Evolutionary conservation across 2,888 invertebrate genomes (phyloP).

Genomic region (Hemaris fuciformis): DNA sequence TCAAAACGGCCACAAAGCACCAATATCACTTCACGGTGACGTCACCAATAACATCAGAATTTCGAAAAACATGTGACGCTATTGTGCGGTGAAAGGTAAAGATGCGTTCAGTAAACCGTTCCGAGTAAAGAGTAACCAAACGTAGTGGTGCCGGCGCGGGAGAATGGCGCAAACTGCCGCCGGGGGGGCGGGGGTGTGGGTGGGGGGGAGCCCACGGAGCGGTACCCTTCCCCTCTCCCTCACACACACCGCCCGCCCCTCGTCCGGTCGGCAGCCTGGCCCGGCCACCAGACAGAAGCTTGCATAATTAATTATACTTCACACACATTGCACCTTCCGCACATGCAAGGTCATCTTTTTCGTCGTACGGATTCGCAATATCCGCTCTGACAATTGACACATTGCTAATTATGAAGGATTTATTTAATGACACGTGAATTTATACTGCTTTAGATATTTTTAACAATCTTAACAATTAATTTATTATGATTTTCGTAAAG

Average conservation of each 20-base stretch:
- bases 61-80: constrained; percentile 62
- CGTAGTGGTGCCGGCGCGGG: constrained; percentile 72
- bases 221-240: constrained; percentile 28
- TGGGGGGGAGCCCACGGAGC: not conserved
- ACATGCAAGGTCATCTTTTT: constrained; percentile 71
- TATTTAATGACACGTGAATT: not conserved
- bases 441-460: not conserved
- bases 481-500: not conserved
- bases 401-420: not conserved
- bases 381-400: constrained; percentile 12
- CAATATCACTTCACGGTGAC: constrained; percentile 74
- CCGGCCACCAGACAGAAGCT: constrained; percentile 69
- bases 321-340: constrained; percentile 68
- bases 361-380: constrained; percentile 38
- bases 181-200: constrained; percentile 55
- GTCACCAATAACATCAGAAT: constrained; percentile 63
- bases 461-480: not conserved
- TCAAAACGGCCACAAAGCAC: constrained; percentile 73
- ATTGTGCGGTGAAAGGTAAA: constrained; percentile 72
- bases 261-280: constrained; percentile 34
- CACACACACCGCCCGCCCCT: constrained; percentile 33
- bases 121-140: constrained; percentile 67
- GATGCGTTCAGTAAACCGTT: constrained; percentile 71
- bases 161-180: constrained; percentile 77
- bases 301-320: constrained; percentile 76